phyloP scores from a whole-genome alignment of 2,113 vertebrate genomes.

The Candoia aspera region DNA sequence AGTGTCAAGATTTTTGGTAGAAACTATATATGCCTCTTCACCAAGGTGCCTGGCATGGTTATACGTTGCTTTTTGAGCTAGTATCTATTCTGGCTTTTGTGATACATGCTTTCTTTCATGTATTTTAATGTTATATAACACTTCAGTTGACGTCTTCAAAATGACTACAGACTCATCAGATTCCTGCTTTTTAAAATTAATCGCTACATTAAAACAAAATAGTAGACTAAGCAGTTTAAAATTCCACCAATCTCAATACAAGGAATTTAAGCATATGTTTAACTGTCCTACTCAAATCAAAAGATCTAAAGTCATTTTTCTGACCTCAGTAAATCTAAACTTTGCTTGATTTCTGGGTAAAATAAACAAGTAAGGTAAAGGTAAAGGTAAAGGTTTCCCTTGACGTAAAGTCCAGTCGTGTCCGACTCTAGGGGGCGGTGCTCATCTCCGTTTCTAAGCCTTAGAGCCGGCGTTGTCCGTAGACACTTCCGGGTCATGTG shows the following conservation, averaged over 20 bases:
- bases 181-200: not conserved
- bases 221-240: not conserved
- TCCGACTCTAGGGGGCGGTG: too few relatives aligned
- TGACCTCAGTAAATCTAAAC: not conserved
- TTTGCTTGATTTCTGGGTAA: not conserved
- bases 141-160: not conserved
- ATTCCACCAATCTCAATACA: not conserved
- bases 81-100: not conserved
- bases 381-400: too few relatives aligned
- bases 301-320: not conserved
- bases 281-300: not conserved
- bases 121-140: not conserved
- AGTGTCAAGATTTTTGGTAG: not conserved
- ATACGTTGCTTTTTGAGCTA: not conserved
- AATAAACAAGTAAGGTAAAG: too few relatives aligned
- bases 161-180: too few relatives aligned
- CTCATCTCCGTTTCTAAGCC: too few relatives aligned
- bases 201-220: not conserved
- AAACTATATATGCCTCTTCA: not conserved
- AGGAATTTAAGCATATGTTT: not conserved
- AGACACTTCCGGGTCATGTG: too few relatives aligned
- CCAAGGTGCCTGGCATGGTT: not conserved
- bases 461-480: too few relatives aligned
- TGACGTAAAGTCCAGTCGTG: too few relatives aligned
- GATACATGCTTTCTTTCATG: not conserved